phyloP scores from a whole-genome alignment of 2,888 invertebrate genomes.

The Myopa testacea region DNA sequence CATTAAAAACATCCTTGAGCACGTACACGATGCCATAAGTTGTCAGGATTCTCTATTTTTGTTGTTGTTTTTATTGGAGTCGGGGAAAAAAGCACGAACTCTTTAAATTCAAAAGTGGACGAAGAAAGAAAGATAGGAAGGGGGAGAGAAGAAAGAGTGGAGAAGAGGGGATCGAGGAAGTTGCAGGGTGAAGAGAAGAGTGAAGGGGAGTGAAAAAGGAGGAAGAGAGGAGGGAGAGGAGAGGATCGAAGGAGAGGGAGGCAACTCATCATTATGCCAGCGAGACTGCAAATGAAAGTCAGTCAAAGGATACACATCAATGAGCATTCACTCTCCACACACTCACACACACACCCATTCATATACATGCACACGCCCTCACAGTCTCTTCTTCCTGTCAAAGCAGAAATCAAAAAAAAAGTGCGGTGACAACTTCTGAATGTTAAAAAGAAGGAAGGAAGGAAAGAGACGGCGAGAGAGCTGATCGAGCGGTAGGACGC shows the following conservation, averaged over 20 bases:
- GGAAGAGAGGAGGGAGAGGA: not conserved
- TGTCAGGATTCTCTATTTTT: slow-evolving; percentile 7
- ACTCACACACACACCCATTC: not conserved
- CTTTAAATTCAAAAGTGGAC: not conserved
- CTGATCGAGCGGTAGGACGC: not conserved
- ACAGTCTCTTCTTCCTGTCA: not conserved
- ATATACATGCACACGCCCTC: not conserved
- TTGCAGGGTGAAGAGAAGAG: not conserved
- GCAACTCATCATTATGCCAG: slow-evolving; percentile 40
- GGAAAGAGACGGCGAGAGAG: not conserved
- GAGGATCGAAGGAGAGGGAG: not conserved
- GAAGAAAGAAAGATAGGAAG: not conserved
- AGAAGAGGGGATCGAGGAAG: no score
- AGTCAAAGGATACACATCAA: slow-evolving; percentile 38
- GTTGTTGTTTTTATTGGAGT: not conserved
- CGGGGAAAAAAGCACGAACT: not conserved
- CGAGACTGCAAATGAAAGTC: slow-evolving; percentile 40
- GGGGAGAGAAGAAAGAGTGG: not conserved
- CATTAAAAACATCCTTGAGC: slow-evolving; percentile 11
- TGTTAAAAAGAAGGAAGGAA: slow-evolving; percentile 14
- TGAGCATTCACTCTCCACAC: not conserved
- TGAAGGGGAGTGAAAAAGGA: not conserved
- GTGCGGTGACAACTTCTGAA: slow-evolving; percentile 26
- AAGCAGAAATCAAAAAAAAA: not conserved
- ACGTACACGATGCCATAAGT: slow-evolving; percentile 35